phyloP scores from a whole-genome alignment of 2,888 invertebrate genomes.

The Ophion slaviceki region DNA sequence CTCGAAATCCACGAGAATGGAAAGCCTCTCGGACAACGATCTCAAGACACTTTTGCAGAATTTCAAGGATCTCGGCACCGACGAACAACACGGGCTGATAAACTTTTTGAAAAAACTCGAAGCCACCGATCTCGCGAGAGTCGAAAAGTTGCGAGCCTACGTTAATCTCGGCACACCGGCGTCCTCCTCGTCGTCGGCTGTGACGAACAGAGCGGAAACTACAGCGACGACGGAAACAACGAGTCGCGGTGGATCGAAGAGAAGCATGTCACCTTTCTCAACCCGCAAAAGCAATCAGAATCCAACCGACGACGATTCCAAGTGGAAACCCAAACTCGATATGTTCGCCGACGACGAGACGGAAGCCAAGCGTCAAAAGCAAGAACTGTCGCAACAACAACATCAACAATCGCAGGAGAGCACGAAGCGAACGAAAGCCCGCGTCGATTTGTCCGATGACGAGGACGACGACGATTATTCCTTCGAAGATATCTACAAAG shows the following conservation, averaged over 20 bases:
- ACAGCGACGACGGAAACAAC: constrained; percentile 60
- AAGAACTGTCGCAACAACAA: constrained; percentile 15
- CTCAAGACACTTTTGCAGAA: constrained; percentile 92
- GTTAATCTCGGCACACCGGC: constrained; percentile 85
- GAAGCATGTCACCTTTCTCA: constrained; percentile 85
- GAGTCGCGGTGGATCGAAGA: constrained; percentile 66
- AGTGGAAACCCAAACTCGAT: constrained; percentile 81
- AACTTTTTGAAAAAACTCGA: constrained; percentile 93
- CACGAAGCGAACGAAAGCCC: constrained; percentile 76
- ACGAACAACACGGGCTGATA: constrained; percentile 93
- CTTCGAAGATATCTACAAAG: constrained; percentile 93
- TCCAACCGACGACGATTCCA: constrained; percentile 79
- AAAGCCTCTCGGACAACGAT: constrained; percentile 91
- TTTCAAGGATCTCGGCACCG: constrained; percentile 91
- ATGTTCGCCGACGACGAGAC: constrained; percentile 82
- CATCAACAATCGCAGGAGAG: constrained; percentile 61
- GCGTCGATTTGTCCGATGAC: constrained; percentile 86
- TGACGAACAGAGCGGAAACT: constrained; percentile 30
- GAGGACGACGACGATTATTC: constrained; percentile 92
- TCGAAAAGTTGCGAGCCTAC: constrained; percentile 90
- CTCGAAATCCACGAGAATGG: constrained; percentile 85
- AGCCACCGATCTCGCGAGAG: constrained; percentile 90
- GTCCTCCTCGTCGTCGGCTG: constrained; percentile 37
- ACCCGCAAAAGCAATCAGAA: constrained; percentile 83
- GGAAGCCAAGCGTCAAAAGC: constrained; percentile 66